phyloP scores from a whole-genome alignment of 2,797 vertebrate genomes.

The Sebastes taczanowskii region DNA sequence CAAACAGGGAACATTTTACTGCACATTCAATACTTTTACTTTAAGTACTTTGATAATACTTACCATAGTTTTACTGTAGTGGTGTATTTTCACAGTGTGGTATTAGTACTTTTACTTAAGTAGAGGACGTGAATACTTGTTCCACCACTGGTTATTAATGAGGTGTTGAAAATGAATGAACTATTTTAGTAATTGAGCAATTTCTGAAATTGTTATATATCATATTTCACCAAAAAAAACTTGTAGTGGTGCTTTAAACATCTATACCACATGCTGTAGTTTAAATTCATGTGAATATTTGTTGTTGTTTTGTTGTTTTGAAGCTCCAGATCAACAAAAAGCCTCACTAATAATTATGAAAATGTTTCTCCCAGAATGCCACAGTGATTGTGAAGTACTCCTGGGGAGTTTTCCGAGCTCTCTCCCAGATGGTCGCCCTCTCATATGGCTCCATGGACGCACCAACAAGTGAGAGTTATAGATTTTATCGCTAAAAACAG shows the following conservation, averaged over 20 bases:
- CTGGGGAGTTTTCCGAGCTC: conserved; percentile 83
- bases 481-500: conserved; percentile 19
- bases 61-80: not conserved
- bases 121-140: not conserved
- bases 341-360: not conserved
- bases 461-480: conserved; percentile 80
- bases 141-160: not conserved
- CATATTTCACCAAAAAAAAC: not conserved
- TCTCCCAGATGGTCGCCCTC: conserved; percentile 85
- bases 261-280: not conserved
- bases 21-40: not conserved
- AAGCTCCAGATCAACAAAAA: not conserved
- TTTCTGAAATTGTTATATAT: not conserved
- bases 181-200: not conserved
- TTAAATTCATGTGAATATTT: not conserved
- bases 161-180: not conserved
- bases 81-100: not conserved
- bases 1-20: not conserved
- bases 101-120: not conserved
- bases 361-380: conserved; percentile 72
- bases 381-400: conserved; percentile 84
- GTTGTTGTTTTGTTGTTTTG: not conserved
- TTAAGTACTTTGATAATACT: not conserved
- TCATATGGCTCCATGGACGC: conserved; percentile 84
- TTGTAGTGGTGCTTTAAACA: not conserved